Evolutionary conservation across 2,888 invertebrate genomes (phyloP), one percentile per base, ranked within the genome.

Genomic region (Auanema sp.): DNA sequence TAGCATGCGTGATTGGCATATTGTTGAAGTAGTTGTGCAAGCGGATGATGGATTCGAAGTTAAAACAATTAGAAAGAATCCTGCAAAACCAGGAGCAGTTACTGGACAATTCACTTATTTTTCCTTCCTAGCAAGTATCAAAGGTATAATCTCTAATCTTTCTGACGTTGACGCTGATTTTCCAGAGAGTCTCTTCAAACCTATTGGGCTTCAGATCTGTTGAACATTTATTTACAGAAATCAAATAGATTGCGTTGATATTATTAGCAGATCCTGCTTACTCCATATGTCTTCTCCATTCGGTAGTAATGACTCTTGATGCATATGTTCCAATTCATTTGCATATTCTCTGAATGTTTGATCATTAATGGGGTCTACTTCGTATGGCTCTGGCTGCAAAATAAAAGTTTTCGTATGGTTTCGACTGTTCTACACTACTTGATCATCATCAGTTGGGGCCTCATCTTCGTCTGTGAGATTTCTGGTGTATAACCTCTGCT

Each of bases 71-170:
- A 79, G 88, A 23, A 81, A 80, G 58, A 88, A 88, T 78, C 88
- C 88, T 6, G 87, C 88, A 6, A 78, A 79, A 24, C 69, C 84
- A 1, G 87, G 87, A 14, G 85, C 84, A 23, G 88, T 88, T 2
- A 87, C 87, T 1, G 87, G 87, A 2, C 83, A 83, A 43, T 86
- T 87, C 3, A 88, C 88, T 0, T 87, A 86, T 68, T 84, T 79
- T 12, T 86, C 88, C 1, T 88, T 88, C 75, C 79, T 86, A 14
- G 83, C 85, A 52, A 86, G 86, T 65, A 74, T 88, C 76, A 71
- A 83, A 72, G 79, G 84, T 62, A 43, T 50, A 11, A 16, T 18
- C 16, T 2, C 10, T 11, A 5, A 16, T 33, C 33, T 33, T 33
- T 33, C 4, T 33, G 8, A 33, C 8, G 33, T 33, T 33, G 33